Evolutionary conservation across 2,113 vertebrate genomes (phyloP).

Genomic region (Ceyx margarethae): DNA sequence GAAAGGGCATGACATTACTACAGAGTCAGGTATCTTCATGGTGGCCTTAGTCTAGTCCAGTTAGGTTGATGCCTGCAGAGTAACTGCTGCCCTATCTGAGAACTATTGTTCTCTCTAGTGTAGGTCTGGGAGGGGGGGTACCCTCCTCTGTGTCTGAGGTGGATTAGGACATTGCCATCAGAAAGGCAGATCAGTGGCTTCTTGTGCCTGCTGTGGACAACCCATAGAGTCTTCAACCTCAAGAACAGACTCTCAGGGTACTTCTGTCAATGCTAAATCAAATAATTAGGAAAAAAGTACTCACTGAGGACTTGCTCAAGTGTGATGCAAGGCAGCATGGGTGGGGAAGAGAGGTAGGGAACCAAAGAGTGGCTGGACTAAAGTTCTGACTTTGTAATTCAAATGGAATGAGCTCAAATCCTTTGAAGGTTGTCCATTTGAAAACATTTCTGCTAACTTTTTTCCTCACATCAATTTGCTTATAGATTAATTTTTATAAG

Average conservation of each 20-base stretch:
- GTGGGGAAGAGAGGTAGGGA: constrained; percentile 11
- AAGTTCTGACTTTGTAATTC: constrained; percentile 47
- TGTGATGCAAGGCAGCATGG: neutral
- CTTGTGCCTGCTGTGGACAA: neutral
- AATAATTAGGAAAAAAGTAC: neutral
- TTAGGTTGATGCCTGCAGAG: neutral
- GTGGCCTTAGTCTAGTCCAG: neutral
- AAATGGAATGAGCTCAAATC: constrained; percentile 51
- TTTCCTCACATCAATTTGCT: constrained; percentile 63
- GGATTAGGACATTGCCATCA: neutral
- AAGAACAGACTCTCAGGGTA: neutral
- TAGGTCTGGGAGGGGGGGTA: neutral
- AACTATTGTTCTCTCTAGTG: neutral
- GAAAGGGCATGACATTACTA: neutral
- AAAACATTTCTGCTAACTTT: constrained; percentile 55
- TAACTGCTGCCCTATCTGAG: neutral
- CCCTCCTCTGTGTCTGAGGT: neutral
- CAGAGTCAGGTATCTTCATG: neutral
- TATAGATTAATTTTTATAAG: constrained; percentile 71
- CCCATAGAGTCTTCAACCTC: neutral
- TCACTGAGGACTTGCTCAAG: neutral
- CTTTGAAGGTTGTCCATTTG: constrained; percentile 63
- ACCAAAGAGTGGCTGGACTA: neutral
- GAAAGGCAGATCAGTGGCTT: neutral
- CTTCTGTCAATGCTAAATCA: neutral